Conservation (phyloP, 53 echinoderm and acorn worm species). For the Zoroaster sp. region DNA sequence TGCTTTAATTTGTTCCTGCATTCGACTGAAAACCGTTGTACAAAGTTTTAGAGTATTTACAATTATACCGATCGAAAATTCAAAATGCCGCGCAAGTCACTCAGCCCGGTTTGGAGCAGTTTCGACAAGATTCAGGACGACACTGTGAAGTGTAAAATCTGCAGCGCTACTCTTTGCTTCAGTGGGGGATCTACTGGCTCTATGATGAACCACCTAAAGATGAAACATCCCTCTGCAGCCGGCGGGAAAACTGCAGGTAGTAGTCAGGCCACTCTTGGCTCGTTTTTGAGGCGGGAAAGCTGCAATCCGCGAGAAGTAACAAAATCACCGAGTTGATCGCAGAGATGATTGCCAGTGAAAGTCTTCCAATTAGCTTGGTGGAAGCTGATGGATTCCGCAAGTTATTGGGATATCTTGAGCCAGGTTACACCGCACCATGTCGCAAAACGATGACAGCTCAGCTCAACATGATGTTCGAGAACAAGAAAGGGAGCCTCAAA, state of each 20-base stretch:
- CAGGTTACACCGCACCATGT: conserved; percentile 1
- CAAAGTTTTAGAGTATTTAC: too few species aligned
- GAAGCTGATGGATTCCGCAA: conserved; percentile 30
- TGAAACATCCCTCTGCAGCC: conserved; percentile 23
- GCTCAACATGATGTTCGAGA: background rate
- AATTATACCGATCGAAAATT: background rate
- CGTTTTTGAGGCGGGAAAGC: background rate
- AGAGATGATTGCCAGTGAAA: conserved; percentile 33
- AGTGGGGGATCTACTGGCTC: conserved; percentile 4
- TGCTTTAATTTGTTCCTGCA: too few species aligned
- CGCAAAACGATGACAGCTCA: conserved; percentile 8
- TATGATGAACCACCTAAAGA: background rate
- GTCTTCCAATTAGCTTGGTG: conserved; percentile 44
- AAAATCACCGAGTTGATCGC: conserved; percentile 15
- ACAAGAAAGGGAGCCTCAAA: conserved; percentile 2
- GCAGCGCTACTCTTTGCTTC: background rate
- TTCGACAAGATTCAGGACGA: background rate
- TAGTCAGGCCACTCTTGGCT: background rate
- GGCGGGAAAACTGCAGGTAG: background rate
- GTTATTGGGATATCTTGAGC: conserved; percentile 11
- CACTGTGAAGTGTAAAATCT: background rate
- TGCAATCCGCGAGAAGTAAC: background rate
- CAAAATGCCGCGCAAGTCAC: too few species aligned
- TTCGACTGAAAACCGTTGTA: too few species aligned
- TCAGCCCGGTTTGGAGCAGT: background rate